These are phyloP conservation scores for Ciconia boyciana DNA, from an alignment of 2,113 vertebrate species.

Conservation along the genomic window DNA sequence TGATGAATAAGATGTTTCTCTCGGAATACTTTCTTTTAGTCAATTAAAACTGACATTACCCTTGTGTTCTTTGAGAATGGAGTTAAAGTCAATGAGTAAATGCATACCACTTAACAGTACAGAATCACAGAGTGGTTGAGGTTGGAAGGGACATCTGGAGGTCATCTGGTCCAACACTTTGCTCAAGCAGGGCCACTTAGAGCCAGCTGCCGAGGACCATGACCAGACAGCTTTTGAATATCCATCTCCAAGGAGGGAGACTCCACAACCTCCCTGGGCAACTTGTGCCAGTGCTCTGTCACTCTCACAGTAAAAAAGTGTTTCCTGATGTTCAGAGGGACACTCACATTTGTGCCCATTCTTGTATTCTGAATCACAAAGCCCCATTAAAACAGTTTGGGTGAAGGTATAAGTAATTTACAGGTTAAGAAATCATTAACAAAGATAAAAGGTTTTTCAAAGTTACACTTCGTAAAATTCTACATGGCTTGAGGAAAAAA, in stretches of 20 bases:
- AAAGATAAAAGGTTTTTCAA: background rate
- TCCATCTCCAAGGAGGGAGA: background rate
- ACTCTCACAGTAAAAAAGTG: background rate
- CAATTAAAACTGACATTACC: background rate
- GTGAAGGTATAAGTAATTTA: background rate
- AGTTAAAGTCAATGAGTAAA: background rate
- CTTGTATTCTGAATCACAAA: background rate
- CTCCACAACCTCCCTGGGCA: background rate
- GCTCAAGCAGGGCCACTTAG: background rate
- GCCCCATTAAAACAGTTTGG: background rate
- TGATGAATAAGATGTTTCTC: background rate
- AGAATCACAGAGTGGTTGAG: background rate
- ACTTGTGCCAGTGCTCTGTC: background rate
- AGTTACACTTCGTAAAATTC: background rate
- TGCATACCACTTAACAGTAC: background rate
- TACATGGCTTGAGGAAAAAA: too few species aligned
- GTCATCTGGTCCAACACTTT: background rate
- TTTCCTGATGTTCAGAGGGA: background rate
- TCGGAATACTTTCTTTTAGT: background rate
- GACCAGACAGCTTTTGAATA: background rate
- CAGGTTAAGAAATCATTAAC: background rate
- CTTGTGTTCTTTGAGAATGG: background rate
- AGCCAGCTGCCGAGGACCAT: background rate
- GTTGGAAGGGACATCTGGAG: background rate
- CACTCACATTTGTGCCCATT: background rate